A percentile compares a stretch with the other conserved stretches of the same genome.
Conservation (phyloP, 2,797 vertebrate species). For the Cynopterus sphinx region DNA sequence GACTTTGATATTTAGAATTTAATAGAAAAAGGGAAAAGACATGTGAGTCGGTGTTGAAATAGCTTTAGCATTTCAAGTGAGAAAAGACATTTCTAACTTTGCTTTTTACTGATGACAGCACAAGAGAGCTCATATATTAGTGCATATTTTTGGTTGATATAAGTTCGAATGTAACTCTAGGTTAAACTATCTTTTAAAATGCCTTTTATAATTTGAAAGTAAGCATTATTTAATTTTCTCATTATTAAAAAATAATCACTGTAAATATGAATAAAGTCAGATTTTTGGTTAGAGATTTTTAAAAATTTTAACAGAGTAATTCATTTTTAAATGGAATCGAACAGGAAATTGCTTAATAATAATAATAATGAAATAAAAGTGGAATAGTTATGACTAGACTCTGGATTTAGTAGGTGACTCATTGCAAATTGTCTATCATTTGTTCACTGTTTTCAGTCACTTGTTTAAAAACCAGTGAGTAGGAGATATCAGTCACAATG, state of each 20-base stretch:
- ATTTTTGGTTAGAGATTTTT: background rate
- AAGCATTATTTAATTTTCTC: background rate
- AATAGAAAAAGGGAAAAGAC: conserved; percentile 10
- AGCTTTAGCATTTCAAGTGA: conserved; percentile 46
- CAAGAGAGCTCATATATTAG: background rate
- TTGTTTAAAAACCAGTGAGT: background rate
- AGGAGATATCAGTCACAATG: background rate
- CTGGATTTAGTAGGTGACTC: background rate
- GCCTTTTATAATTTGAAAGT: background rate
- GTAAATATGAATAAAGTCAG: background rate
- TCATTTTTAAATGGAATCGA: background rate
- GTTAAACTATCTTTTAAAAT: background rate
- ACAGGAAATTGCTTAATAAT: background rate
- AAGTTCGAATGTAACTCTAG: background rate
- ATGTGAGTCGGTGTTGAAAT: conserved; percentile 49
- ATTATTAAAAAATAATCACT: background rate
- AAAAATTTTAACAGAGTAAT: background rate
- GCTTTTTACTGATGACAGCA: conserved; percentile 41
- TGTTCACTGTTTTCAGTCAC: background rate
- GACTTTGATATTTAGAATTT: conserved; percentile 23
- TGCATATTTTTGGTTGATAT: background rate
- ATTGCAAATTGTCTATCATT: background rate
- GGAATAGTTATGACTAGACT: background rate
- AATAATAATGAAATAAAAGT: background rate
- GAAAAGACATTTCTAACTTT: conserved; percentile 37